Conservation (phyloP, 2,113 vertebrate genomes). For the Nymphicus hollandicus region DNA sequence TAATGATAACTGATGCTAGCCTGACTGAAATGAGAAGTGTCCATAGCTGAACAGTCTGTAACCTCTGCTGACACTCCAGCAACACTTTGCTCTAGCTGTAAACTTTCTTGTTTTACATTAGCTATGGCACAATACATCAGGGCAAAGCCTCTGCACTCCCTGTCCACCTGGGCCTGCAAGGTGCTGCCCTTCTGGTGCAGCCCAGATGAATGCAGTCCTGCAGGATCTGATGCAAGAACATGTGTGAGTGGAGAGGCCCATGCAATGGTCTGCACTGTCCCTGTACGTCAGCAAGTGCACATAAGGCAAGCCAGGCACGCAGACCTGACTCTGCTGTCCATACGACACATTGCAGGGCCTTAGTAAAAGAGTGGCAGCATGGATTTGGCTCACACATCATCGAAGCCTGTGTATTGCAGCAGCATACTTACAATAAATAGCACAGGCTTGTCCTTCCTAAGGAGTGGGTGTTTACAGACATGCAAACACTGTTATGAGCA, state of each 20-base stretch:
- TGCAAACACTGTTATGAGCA: not conserved
- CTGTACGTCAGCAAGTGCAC: not conserved
- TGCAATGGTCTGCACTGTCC: not conserved
- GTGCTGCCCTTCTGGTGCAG: not conserved
- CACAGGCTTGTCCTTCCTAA: not conserved
- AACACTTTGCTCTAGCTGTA: not conserved
- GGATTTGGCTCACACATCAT: not conserved
- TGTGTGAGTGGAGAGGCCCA: rapidly evolving
- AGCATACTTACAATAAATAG: not conserved
- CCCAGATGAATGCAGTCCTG: not conserved
- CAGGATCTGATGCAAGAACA: not conserved
- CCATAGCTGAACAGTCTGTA: not conserved
- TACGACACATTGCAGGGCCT: not conserved
- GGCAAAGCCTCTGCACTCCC: not conserved
- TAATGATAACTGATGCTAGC: not conserved
- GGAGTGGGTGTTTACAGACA: not conserved
- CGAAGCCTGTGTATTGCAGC: not conserved
- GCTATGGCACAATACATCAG: not conserved
- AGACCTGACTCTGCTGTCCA: not conserved
- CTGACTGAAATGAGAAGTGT: not conserved
- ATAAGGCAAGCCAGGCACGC: not conserved
- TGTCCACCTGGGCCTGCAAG: not conserved
- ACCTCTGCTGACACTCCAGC: not conserved
- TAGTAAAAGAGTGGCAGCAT: not conserved
- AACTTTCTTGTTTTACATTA: not conserved